Evolutionary conservation across 2,888 invertebrate species (phyloP).

Genomic region (Drosophila percnosoma): DNA sequence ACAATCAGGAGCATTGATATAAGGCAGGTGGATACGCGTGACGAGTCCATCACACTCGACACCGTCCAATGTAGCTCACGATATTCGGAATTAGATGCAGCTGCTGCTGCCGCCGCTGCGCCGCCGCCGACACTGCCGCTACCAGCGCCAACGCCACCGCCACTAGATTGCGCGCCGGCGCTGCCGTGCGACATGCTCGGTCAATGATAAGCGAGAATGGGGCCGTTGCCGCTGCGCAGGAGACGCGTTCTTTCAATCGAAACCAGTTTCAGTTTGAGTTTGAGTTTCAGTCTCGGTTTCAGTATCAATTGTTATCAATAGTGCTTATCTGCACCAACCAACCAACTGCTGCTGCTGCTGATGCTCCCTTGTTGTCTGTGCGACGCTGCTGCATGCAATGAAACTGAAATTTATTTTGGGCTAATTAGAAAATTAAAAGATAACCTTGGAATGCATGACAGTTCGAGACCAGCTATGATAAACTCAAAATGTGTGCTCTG

Average conservation of each 20-base stretch:
- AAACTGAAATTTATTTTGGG: conserved; percentile 67
- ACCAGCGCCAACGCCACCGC: conserved; percentile 75
- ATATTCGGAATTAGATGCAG: conserved; percentile 80
- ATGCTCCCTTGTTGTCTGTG: conserved; percentile 40
- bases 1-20: conserved; percentile 99
- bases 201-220: conserved; percentile 49
- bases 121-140: conserved; percentile 77
- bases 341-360: conserved; percentile 19
- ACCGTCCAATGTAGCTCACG: conserved; percentile 91
- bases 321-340: conserved; percentile 29
- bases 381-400: conserved; percentile 52
- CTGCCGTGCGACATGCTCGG: conserved; percentile 82
- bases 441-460: conserved; percentile 31
- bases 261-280: conserved; percentile 3
- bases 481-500: conserved; percentile 13
- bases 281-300: neutral
- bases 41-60: conserved; percentile 98
- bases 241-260: conserved; percentile 1
- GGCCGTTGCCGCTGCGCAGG: conserved; percentile 35
- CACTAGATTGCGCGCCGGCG: conserved; percentile 79
- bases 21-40: conserved; percentile 97
- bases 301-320: conserved; percentile 35
- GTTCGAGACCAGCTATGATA: conserved; percentile 17
- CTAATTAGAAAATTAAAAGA: conserved; percentile 51
- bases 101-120: conserved; percentile 64